Percentiles rank a stretch among this genome's conserved stretches.
Evolutionary conservation across 2,888 invertebrate species (phyloP).

Genomic region (Hedychridium roseum): DNA sequence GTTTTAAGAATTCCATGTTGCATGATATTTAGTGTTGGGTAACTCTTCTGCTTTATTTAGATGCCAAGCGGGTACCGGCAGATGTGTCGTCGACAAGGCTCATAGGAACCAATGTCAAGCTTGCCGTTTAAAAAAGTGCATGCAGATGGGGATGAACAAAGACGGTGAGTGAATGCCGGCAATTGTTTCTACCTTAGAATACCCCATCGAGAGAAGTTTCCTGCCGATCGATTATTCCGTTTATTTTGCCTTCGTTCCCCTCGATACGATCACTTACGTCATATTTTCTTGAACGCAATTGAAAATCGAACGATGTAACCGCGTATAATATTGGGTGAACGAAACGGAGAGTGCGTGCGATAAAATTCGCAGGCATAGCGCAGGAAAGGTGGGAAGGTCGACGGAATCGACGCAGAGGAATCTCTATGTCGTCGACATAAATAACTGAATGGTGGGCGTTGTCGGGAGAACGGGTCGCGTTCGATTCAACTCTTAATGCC

Average conservation of each 20-base stretch:
- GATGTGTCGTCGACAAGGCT: constrained; percentile 97
- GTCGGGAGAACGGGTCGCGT: constrained; percentile 23
- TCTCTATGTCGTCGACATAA: constrained; percentile 40
- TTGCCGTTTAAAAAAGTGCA: constrained; percentile 96
- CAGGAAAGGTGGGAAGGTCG: not conserved
- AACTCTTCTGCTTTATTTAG: too few relatives aligned
- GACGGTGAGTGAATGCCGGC: constrained; percentile 97
- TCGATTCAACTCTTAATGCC: constrained; percentile 57
- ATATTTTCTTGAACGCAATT: too few relatives aligned
- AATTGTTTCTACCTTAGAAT: too few relatives aligned
- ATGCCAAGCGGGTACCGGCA: constrained; percentile 98
- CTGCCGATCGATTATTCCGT: too few relatives aligned
- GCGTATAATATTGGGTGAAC: too few relatives aligned
- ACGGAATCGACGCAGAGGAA: constrained; percentile 1
- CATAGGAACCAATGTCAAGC: constrained; percentile 99
- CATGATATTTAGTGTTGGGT: too few relatives aligned
- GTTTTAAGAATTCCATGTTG: too few relatives aligned
- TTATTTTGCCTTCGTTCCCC: too few relatives aligned
- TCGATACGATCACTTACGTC: too few relatives aligned
- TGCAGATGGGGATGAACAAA: constrained; percentile 99
- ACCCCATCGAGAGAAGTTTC: too few relatives aligned
- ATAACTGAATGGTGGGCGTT: constrained; percentile 45
- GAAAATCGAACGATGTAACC: not conserved
- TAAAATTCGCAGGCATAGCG: too few relatives aligned
- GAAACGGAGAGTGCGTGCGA: too few relatives aligned